Base-by-base conservation (phyloP, 2,888 invertebrate species). In the Microdon myrmicae region DNA sequence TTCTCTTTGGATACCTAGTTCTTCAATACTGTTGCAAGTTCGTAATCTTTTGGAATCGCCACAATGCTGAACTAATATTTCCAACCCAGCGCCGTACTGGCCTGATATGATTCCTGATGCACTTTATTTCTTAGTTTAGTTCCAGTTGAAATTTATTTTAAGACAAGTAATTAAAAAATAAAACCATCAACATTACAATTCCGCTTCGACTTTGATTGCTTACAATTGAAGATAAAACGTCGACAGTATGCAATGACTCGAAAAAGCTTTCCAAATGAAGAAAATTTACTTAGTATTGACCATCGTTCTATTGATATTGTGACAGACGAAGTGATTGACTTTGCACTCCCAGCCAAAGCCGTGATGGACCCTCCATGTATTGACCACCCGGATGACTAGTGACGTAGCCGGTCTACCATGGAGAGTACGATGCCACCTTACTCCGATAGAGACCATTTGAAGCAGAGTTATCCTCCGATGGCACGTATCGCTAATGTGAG, bases 281-380 rank as follows among this genome's bases (percentile, higher is more conserved):
- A 23, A 22, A 22, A 37, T 23, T 37, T 22, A 3, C 7, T 37
- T 12, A 23, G n/a, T 14, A 37, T n/a, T 22, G 23, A 22, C 37
- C 13, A 37, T 22, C 14, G 22, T n/a, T 23, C 23, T 9, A n/a
- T 16, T n/a, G n/a, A n/a, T n/a, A n/a, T n/a, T n/a, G 32, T 16
- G 17, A 13, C n/a, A 5, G 5, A 0, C 4, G 14, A 25, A 9
- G 16, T 25, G 4, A 38, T 38, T 8, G 8, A 2, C 6, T 35
- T 35, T 2, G 20, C 9, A 12, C 34, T 1, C 22, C 34, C 4
- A 14, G 8, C 34, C 34, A 20, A 20, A 10, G n/a, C 17, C 14
- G n/a, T 20, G 34, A 35, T 3, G 5, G 34, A 35, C 8, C 14
- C 8, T 9, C 10, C 12, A 20, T 6, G 10, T 13, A 22, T 3